Base-by-base conservation (phyloP, 2,797 vertebrate species). In the Netta rufina region DNA sequence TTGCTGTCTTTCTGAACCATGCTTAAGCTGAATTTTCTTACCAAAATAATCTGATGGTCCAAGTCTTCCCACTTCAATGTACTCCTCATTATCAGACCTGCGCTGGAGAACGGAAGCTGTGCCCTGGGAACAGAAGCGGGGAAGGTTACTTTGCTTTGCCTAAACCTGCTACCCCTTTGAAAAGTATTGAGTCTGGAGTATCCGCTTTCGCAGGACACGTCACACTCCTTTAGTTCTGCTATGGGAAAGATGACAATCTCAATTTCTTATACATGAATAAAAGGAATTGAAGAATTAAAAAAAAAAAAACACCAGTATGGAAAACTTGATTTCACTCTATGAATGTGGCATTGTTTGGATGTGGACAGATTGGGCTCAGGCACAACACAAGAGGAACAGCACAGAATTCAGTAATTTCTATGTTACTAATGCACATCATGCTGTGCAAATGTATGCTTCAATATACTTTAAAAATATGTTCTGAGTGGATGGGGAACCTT, bases 41-140 rank as follows among this genome's bases (percentile, higher is more conserved):
- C 99, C 99, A 67, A 99, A 99, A 97, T 99, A 99, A 98, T 99
- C 99, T 1, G 99, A 99, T 16, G 99, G 99, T 74, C 99, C 99
- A 0, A 99, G 98, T 49, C 99, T 98, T 53, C 99, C 99, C 8
- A 99, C 99, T 89, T 99, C 99, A 3, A 99, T 98, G 1, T 99
- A 99, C 93, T 99, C 99, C 96, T 99, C 99, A 1, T 98, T 99
- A 92, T 99, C 99, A 19, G 99, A 99, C 74, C 99, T 97, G 95
- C 99, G 99, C 98, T 99, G 99, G 84, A 99, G 98, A 76, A 99
- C 99, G 0, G 99, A 99, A 58, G 99, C 99, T 2, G 99, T 99
- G 91, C 99, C 99, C 99, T 99, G 97, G 10, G 86, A 94, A 96
- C 14, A 90, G 76, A 95, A 75, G 36, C 2, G 22, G 25, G 45